A percentile compares a stretch with the other conserved stretches of the same genome.
phyloP scores from a whole-genome alignment of 2,113 vertebrate genomes.

The Typhlomys cinereus region DNA sequence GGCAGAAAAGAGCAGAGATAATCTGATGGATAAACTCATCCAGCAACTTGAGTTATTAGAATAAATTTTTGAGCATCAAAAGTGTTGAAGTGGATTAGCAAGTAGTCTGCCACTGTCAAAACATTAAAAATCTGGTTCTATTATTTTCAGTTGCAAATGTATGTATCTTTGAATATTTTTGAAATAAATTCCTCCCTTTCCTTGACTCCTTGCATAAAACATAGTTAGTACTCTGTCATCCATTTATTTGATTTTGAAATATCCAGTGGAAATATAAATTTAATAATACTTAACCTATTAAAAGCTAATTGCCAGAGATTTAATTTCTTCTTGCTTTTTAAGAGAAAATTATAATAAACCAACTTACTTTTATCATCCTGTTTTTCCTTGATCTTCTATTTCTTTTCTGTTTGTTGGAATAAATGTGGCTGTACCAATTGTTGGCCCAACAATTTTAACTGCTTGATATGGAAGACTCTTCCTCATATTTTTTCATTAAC shows the following conservation, averaged over 20 bases:
- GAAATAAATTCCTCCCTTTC: slow-evolving; percentile 4
- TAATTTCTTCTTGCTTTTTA: background rate
- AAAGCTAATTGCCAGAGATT: slow-evolving; percentile 9
- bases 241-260: slow-evolving; percentile 43
- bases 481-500: background rate
- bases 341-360: background rate
- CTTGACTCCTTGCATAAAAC: background rate
- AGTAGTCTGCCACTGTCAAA: background rate
- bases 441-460: background rate
- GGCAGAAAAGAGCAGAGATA: background rate
- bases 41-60: background rate
- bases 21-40: background rate
- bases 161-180: background rate
- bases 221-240: background rate
- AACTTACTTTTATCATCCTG: background rate
- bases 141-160: background rate
- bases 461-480: background rate
- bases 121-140: background rate
- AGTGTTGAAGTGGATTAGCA: slow-evolving; percentile 36
- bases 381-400: slow-evolving; percentile 40
- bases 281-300: background rate
- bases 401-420: slow-evolving; percentile 47
- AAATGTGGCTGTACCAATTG: background rate
- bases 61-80: slow-evolving; percentile 38
- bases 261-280: background rate